Evolutionary conservation across 2,888 invertebrate species (phyloP), one percentile per base, ranked within the genome.

Genomic region (Cylindroiulus punctatus): DNA sequence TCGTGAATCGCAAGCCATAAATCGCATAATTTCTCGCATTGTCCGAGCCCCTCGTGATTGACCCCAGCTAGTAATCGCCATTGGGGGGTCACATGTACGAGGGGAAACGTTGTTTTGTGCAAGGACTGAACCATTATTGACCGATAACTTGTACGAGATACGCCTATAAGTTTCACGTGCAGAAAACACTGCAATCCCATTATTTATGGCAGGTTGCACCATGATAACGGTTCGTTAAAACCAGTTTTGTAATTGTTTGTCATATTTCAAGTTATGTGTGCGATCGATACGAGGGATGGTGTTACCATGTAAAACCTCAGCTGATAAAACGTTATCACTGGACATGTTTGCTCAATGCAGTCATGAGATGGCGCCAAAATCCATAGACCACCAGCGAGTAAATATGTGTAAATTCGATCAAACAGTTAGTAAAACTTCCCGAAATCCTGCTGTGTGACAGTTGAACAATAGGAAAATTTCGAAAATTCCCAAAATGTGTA

Each of bases 81-180:
- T 65, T 65, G 65, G 5, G 22, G 65, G 8, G 65, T 22, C 8
- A 65, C 65, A 65, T 22, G 22, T 19, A 2, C 36, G 36, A 65
- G 65, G 65, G 65, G 65, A 65, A 65, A 65, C 65, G 22, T 65
- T 65, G 65, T 65, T 65, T 65, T n/a, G n/a, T 22, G 65, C 22
- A 65, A 65, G 8, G 65, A 65, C 65, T 65, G 65, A 5, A 22
- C 65, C 10, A 65, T 65, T 65, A 65, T 65, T 65, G 65, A 65
- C 65, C 65, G 22, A 65, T n/a, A 65, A 65, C 65, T 10, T 65
- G 4, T 65, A 65, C 8, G 22, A 65, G 65, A 65, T 22, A 65
- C 65, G 65, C 65, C 65, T n/a, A 65, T 22, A 36, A 2, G 65
- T 22, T n/a, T 65, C 65, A 65, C 65, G 22, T 4, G 65, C 65